phyloP scores from a whole-genome alignment of 2,888 invertebrate species.

The Odontocerum albicorne region DNA sequence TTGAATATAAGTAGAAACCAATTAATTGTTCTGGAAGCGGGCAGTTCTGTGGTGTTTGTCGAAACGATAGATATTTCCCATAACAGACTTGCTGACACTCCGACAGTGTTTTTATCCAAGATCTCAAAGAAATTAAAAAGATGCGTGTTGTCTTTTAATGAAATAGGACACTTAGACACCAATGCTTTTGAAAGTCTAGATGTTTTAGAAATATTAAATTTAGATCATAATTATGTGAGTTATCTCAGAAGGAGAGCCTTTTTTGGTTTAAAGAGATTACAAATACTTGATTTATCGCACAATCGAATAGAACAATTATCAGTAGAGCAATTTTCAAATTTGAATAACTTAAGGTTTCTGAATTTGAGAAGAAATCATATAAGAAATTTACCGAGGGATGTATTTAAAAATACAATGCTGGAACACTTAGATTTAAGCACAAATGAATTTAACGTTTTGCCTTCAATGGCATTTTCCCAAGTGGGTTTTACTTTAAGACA shows the following conservation, averaged over 20 bases:
- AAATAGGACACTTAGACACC: constrained; percentile 67
- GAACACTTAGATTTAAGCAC: constrained; percentile 79
- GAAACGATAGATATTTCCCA: constrained; percentile 71
- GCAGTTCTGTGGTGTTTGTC: constrained; percentile 59
- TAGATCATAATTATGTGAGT: constrained; percentile 74
- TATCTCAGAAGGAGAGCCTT: constrained; percentile 75
- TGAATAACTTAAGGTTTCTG: constrained; percentile 72
- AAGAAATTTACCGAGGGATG: constrained; percentile 73
- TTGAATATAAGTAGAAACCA: constrained; percentile 77
- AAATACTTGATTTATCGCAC: constrained; percentile 76
- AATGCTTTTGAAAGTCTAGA: constrained; percentile 74
- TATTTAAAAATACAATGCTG: constrained; percentile 76
- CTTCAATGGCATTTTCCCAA: constrained; percentile 74
- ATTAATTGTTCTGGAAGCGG: constrained; percentile 52
- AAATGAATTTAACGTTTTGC: constrained; percentile 79
- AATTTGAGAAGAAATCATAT: constrained; percentile 73
- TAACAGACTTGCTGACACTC: constrained; percentile 67
- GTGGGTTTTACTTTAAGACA: constrained; percentile 77
- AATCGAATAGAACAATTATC: constrained; percentile 77
- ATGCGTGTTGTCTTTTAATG: constrained; percentile 74
- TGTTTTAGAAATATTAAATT: constrained; percentile 71
- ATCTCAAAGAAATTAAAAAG: constrained; percentile 66
- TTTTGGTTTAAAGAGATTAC: constrained; percentile 71
- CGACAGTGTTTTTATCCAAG: constrained; percentile 65
- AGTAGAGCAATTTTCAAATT: constrained; percentile 77